A percentile compares a stretch with the other conserved stretches of the same genome.
These are phyloP conservation scores for Percopsis transmontana DNA, from an alignment of 2,113 vertebrate species.

Conservation along the genomic window DNA sequence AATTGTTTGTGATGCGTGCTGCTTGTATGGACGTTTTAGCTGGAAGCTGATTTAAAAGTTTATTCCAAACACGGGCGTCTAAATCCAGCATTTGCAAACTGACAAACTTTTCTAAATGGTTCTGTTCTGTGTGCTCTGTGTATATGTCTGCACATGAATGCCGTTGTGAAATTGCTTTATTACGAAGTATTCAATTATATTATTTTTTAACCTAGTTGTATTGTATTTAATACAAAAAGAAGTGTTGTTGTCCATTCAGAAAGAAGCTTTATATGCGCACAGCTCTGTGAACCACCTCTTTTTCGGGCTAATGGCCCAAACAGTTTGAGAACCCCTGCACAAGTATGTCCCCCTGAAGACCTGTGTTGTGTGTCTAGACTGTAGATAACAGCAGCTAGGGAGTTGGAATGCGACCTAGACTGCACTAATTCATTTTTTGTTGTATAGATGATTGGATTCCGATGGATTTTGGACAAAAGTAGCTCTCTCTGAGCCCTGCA, in stretches of 20 bases:
- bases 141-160: no score
- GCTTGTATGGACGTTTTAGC: background rate
- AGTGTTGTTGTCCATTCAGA: no score
- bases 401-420: background rate
- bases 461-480: background rate
- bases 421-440: background rate
- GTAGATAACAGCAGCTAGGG: background rate
- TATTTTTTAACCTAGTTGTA: no score
- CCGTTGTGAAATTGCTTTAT: no score
- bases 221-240: no score
- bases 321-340: background rate
- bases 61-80: background rate
- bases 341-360: background rate
- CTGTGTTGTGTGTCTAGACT: background rate
- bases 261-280: no score
- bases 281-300: no score
- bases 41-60: background rate
- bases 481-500: background rate
- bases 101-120: no score
- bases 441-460: background rate
- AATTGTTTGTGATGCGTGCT: constrained; percentile 1
- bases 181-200: no score
- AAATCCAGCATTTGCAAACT: no score
- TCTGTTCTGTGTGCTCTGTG: no score
- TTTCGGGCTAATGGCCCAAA: no score